These are phyloP conservation scores for Notamacropus eugenii DNA, from an alignment of 2,797 vertebrate genomes.

Conservation along the genomic window DNA sequence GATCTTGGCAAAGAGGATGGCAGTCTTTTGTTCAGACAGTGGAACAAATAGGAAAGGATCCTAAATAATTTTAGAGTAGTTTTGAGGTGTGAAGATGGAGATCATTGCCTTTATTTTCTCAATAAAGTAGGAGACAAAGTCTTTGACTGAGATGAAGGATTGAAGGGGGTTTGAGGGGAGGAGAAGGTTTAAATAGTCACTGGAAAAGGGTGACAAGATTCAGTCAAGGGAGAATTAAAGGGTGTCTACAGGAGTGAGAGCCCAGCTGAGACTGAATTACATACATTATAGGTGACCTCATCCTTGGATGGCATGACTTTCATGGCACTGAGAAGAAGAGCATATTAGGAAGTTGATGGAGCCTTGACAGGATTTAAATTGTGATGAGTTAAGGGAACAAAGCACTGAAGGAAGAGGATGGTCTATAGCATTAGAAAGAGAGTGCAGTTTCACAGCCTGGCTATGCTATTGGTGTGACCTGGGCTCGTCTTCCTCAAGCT, in stretches of 20 bases:
- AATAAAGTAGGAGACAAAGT: neutral
- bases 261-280: neutral
- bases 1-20: neutral
- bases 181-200: neutral
- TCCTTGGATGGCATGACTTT: neutral
- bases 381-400: neutral
- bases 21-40: neutral
- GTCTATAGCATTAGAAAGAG: neutral
- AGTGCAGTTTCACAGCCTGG: neutral
- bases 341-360: neutral
- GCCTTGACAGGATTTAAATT: neutral
- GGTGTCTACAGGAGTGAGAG: neutral
- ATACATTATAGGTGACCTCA: neutral
- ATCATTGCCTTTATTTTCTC: neutral
- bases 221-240: neutral
- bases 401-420: no score
- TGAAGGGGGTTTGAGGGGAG: neutral
- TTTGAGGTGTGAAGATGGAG: neutral
- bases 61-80: neutral
- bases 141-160: neutral
- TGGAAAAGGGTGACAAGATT: neutral
- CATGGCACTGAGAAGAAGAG: neutral
- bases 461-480: neutral
- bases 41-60: neutral
- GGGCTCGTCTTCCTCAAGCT: neutral